Evolutionary conservation across 2,113 vertebrate species (phyloP).

Genomic region (Falco punctatus): DNA sequence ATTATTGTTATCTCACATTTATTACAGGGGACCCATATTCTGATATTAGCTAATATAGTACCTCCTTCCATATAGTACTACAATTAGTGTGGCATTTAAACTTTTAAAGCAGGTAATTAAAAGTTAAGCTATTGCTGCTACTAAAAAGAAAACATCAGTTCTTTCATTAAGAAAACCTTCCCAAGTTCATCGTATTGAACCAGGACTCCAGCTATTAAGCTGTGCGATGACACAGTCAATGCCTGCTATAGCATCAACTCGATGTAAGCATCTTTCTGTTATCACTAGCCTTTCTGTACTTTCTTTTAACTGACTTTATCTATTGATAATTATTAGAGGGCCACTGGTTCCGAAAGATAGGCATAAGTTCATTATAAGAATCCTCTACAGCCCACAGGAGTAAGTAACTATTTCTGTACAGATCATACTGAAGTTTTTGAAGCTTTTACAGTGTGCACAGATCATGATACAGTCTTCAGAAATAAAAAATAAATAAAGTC

Average conservation of each 20-base stretch:
- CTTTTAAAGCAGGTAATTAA: not conserved
- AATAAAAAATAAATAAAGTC: not conserved
- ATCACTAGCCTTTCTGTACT: not conserved
- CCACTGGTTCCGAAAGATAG: not conserved
- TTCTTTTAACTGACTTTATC: conserved; percentile 7
- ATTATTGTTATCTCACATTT: not conserved
- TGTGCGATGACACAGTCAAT: conserved; percentile 90
- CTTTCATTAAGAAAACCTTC: conserved; percentile 92
- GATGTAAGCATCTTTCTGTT: conserved; percentile 12
- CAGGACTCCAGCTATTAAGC: conserved; percentile 87
- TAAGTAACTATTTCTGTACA: not conserved
- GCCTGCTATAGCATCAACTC: conserved; percentile 83
- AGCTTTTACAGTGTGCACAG: not conserved
- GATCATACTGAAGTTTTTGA: not conserved
- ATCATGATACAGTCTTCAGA: not conserved
- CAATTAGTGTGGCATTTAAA: not conserved
- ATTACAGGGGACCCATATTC: not conserved
- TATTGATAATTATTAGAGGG: conserved; percentile 37
- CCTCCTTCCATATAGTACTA: not conserved
- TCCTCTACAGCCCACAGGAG: not conserved
- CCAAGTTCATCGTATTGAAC: conserved; percentile 91
- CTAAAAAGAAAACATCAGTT: conserved; percentile 86
- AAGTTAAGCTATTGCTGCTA: conserved; percentile 26
- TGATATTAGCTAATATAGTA: not conserved
- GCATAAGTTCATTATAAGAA: not conserved